Evolutionary conservation across 2,888 invertebrate genomes (phyloP).

Genomic region (Microplitis manilae): DNA sequence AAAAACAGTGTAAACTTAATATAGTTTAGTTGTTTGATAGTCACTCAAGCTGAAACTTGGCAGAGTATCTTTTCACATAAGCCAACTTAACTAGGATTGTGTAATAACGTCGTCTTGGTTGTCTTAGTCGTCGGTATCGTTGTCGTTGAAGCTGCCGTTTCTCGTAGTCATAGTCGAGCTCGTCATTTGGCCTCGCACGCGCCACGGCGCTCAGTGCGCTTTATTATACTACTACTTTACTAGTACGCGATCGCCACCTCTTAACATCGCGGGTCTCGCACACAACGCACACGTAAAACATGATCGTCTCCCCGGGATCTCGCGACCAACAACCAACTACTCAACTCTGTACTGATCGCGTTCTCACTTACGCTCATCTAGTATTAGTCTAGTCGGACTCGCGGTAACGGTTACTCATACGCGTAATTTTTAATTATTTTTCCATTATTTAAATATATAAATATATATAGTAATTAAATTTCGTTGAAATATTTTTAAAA

Average conservation of each 20-base stretch:
- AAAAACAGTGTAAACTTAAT: background rate
- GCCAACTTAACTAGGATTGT: slow-evolving; percentile 27
- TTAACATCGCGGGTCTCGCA: too few species aligned
- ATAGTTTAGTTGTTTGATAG: background rate
- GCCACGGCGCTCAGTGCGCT: slow-evolving; percentile 26
- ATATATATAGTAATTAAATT: too few species aligned
- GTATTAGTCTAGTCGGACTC: slow-evolving; percentile 33
- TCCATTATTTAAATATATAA: too few species aligned
- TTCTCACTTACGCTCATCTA: slow-evolving; percentile 40
- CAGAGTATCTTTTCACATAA: slow-evolving; percentile 18
- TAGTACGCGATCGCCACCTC: slow-evolving; percentile 25
- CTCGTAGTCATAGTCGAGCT: background rate
- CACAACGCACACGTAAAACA: slow-evolving; percentile 12
- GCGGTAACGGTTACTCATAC: slow-evolving; percentile 9
- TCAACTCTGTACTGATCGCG: slow-evolving; percentile 15
- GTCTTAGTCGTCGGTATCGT: background rate
- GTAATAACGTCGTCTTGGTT: slow-evolving; percentile 15
- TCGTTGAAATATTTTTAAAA: too few species aligned
- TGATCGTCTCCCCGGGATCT: slow-evolving; percentile 31
- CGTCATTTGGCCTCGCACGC: slow-evolving; percentile 36
- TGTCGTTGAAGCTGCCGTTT: background rate
- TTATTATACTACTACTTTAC: background rate
- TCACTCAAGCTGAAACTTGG: slow-evolving; percentile 24
- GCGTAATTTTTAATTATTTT: background rate
- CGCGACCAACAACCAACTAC: background rate